phyloP scores from a whole-genome alignment of 1,140 invertebrate species.

The Drosophila trapezifrons region DNA sequence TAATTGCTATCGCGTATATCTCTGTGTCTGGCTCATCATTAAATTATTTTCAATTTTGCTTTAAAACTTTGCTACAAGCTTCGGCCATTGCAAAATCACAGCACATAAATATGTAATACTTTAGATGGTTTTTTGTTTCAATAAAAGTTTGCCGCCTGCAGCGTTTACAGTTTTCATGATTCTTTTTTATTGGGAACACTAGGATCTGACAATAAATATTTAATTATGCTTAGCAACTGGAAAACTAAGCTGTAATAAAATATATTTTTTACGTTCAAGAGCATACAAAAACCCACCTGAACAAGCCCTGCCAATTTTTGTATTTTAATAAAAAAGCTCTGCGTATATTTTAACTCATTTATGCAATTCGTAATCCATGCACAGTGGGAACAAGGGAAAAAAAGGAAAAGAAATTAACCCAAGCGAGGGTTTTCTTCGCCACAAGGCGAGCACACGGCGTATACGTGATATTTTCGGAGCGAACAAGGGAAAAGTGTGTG shows the following conservation, averaged over 20 bases:
- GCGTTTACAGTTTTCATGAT: not conserved
- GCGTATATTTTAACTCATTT: constrained; percentile 54
- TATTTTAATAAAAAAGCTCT: constrained; percentile 7
- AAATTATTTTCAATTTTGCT: constrained; percentile 39
- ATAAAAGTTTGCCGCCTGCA: not conserved
- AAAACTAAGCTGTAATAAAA: not conserved
- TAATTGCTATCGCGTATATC: constrained; percentile 18
- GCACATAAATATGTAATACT: not conserved
- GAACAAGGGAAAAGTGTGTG: constrained; percentile 18
- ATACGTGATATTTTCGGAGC: constrained; percentile 57
- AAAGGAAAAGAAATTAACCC: constrained; percentile 50
- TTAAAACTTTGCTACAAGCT: constrained; percentile 7
- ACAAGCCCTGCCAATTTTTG: not conserved
- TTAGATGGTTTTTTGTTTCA: not conserved
- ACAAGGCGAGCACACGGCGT: constrained; percentile 39
- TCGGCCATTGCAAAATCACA: constrained; percentile 1
- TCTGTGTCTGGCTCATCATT: constrained; percentile 32
- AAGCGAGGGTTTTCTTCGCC: constrained; percentile 31
- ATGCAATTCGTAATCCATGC: constrained; percentile 40
- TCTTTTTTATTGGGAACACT: not conserved
- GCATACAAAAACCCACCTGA: not conserved
- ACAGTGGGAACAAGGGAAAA: constrained; percentile 5
- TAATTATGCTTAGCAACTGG: not conserved
- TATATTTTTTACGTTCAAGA: not conserved
- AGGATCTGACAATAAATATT: not conserved